Evolutionary conservation across 2,797 vertebrate genomes (phyloP).

Genomic region (Gallinago solitaria): DNA sequence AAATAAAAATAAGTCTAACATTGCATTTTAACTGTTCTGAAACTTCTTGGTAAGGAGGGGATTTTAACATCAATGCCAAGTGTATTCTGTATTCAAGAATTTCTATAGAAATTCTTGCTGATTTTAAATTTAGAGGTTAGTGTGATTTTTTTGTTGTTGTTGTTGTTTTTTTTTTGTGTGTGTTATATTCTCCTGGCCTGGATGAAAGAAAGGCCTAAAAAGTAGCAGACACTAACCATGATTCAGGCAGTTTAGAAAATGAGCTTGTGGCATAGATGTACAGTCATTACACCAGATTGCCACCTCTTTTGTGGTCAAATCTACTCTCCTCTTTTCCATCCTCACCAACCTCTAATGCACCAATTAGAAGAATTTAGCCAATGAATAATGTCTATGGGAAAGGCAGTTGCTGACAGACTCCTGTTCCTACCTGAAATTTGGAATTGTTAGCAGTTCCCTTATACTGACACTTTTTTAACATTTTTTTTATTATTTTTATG

Average conservation of each 20-base stretch:
- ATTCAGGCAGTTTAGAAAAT: not conserved
- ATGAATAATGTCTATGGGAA: not conserved
- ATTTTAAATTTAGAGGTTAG: not conserved
- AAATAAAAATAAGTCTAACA: not conserved
- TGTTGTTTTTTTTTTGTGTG: not conserved
- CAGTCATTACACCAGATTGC: not conserved
- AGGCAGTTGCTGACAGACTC: not conserved
- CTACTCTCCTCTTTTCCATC: not conserved
- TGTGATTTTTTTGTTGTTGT: not conserved
- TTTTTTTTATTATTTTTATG: not conserved
- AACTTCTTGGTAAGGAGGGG: not conserved
- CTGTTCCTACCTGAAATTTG: not conserved
- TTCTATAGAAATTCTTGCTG: not conserved
- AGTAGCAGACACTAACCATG: not conserved
- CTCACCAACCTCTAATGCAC: not conserved
- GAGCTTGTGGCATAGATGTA: not conserved
- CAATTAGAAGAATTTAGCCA: not conserved
- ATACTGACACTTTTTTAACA: not conserved
- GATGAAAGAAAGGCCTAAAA: not conserved
- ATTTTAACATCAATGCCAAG: not conserved
- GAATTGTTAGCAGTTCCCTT: not conserved
- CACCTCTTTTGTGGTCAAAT: not conserved
- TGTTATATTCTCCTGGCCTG: not conserved
- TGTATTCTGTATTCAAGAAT: not conserved
- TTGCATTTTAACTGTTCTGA: not conserved